These are phyloP conservation scores for Proterorhinus semilunaris DNA, from an alignment of 2,113 vertebrate species.

Conservation along the genomic window DNA sequence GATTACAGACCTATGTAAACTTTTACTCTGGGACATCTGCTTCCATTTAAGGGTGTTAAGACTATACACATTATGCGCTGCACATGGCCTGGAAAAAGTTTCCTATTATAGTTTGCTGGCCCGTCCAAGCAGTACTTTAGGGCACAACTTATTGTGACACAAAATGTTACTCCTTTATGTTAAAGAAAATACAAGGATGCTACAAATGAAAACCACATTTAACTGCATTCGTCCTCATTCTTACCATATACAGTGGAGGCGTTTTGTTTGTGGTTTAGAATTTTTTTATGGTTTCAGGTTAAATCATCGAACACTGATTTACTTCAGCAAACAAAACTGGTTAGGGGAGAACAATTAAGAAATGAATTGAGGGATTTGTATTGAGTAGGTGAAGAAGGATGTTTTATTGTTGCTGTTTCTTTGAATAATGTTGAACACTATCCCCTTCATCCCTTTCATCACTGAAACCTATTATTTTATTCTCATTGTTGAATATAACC, in stretches of 20 bases:
- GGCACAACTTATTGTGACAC: constrained; percentile 39
- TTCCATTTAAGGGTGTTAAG: constrained; percentile 78
- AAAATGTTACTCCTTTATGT: constrained; percentile 30
- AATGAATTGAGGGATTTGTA: background rate
- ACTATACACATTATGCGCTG: constrained; percentile 69
- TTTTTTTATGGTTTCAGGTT: too few relatives aligned
- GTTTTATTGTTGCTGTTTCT: background rate
- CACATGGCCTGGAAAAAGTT: constrained; percentile 62
- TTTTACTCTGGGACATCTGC: constrained; percentile 73
- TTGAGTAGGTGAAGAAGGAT: background rate
- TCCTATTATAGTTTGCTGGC: constrained; percentile 66
- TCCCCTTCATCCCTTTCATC: too few relatives aligned
- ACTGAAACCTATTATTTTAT: background rate
- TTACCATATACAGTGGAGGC: constrained; percentile 15
- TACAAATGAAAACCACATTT: constrained; percentile 21
- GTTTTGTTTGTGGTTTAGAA: constrained; percentile 15
- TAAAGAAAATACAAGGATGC: constrained; percentile 9
- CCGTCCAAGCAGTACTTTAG: constrained; percentile 41
- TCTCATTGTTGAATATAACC: background rate
- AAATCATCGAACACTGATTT: background rate
- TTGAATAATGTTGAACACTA: too few relatives aligned
- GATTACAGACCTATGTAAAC: constrained; percentile 77
- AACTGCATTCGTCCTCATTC: constrained; percentile 23
- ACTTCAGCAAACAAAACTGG: constrained; percentile 1
- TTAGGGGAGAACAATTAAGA: constrained; percentile 32